Base-by-base conservation (phyloP, 2,113 vertebrate species). In the Xiphophorus couchianus region DNA sequence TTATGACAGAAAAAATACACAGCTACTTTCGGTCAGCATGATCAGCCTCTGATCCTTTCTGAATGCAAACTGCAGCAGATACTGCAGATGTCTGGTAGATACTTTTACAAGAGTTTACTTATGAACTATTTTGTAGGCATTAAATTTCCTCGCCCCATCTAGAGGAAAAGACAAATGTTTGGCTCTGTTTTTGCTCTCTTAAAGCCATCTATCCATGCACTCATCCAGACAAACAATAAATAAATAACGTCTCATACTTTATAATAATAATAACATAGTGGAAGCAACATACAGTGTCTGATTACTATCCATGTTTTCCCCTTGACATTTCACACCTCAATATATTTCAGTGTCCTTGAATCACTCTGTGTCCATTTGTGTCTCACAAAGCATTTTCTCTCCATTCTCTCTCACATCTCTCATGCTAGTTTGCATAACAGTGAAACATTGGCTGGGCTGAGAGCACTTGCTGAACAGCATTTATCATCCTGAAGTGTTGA, bases 371-470 rank as follows among this genome's bases (percentile, higher is more conserved):
- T 39, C 27, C 51, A 66, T 58, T 22, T 44, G 65, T 71, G 71
- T 42, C 71, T 81, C 62, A 31, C 66, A 61, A 61, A 77, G 66
- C 73, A 66, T n/a, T 83, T 77, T 80, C 68, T 74, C 74, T 87
- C 79, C 35, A 29, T 68, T 37, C 75, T 80, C 77, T 71, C 80
- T 76, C 82, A 51, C 78, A 77, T 80, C 76, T 83, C 84, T 84
- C 58, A 62, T 86, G 73, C 82, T 88, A 73, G 88, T 92, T 93
- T 93, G 86, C 89, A 84, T 91, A 92, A 90, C 84, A 86, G 83
- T 69, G 78, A 73, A 88, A 84, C 81, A 80, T 25, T 88, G 87
- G 86, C 83, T 78, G 74, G 79, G 84, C 78, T 82, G 87, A 91
- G 88, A 84, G 83, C 83, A 85, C 89, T 92, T 78, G 73, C 61